Evolutionary conservation across 2,888 invertebrate genomes (phyloP).

Genomic region (Sinotaia quadrata): DNA sequence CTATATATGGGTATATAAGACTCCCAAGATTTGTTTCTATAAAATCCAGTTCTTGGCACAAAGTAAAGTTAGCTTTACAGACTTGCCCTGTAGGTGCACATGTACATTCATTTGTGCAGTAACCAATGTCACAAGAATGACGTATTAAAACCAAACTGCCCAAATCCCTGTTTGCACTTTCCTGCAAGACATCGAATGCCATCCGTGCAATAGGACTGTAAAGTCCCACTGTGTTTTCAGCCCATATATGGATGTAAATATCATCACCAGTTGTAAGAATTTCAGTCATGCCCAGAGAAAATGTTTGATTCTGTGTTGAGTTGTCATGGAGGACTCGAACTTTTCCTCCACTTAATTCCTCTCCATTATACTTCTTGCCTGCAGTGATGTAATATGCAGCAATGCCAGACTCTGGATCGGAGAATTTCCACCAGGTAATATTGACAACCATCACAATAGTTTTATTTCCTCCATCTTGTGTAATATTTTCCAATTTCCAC

Average conservation of each 20-base stretch:
- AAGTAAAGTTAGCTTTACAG: constrained; percentile 22
- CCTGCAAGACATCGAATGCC: constrained; percentile 8
- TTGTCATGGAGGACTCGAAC: neutral
- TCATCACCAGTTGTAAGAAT: neutral
- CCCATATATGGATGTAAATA: constrained; percentile 38
- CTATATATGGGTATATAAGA: neutral
- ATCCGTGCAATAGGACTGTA: constrained; percentile 5
- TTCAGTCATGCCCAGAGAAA: neutral
- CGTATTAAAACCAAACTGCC: constrained; percentile 33
- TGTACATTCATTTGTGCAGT: constrained; percentile 41
- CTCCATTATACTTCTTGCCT: constrained; percentile 13
- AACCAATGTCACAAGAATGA: constrained; percentile 38
- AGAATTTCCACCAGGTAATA: constrained; percentile 37
- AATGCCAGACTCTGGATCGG: constrained; percentile 40
- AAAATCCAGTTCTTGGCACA: neutral
- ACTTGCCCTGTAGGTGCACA: constrained; percentile 37
- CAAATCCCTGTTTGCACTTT: neutral
- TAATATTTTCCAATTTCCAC: no score
- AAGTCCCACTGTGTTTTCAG: constrained; percentile 39
- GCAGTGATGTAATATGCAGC: constrained; percentile 24
- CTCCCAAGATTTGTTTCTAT: neutral
- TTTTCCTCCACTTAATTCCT: constrained; percentile 6
- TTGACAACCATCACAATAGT: neutral
- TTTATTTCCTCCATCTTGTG: neutral
- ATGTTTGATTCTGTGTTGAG: neutral